phyloP scores from a whole-genome alignment of 2,888 invertebrate genomes.

The Cephus pygmeus region DNA sequence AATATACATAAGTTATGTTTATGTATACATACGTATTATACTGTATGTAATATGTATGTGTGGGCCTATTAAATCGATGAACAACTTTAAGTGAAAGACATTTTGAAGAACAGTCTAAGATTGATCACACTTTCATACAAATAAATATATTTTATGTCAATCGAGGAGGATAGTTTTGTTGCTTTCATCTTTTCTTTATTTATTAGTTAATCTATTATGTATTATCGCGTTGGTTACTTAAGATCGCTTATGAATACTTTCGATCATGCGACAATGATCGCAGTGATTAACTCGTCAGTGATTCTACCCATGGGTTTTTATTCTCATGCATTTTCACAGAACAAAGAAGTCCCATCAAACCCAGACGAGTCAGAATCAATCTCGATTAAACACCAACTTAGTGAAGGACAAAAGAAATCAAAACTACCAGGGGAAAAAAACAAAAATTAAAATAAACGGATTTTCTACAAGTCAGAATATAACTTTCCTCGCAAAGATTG shows the following conservation, averaged over 20 bases:
- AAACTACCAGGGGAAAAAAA: neutral
- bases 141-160: slow-evolving; percentile 16
- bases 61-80: neutral
- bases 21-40: neutral
- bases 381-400: neutral
- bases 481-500: neutral
- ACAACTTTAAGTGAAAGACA: neutral
- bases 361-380: neutral
- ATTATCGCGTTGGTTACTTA: too few relatives aligned
- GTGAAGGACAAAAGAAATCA: neutral
- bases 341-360: neutral
- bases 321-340: neutral
- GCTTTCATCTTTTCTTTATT: neutral
- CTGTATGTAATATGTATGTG: neutral
- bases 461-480: neutral
- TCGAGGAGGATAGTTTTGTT: slow-evolving; percentile 6
- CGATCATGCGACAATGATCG: neutral
- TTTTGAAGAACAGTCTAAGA: slow-evolving; percentile 1
- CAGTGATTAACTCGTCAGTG: neutral
- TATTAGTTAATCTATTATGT: neutral
- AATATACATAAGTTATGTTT: neutral
- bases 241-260: neutral
- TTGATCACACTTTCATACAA: slow-evolving; percentile 19
- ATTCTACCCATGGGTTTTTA: neutral
- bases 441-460: neutral